Base-by-base conservation (phyloP, 2,888 invertebrate genomes). In the Agelastica alni region DNA sequence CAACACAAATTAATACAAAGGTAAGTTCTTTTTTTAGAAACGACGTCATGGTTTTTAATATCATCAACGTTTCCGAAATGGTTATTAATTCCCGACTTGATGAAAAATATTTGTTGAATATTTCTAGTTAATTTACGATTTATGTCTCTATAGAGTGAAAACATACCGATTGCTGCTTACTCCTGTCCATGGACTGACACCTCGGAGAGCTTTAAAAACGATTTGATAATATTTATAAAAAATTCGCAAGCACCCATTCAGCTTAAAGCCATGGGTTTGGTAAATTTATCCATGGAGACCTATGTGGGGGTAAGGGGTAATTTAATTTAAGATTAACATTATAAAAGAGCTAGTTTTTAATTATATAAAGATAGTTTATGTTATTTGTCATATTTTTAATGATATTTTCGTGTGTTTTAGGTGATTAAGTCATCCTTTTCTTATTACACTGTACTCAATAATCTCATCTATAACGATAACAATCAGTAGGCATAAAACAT, bases 391-490 rank as follows among this genome's bases (percentile, higher is more conserved):
- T 22, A 22, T 4, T 22, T n/a, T n/a, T n/a, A n/a, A n/a, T 42
- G 22, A n/a, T 12, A 7, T 31, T 36, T 28, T n/a, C n/a, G n/a
- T n/a, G n/a, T 48, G 9, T 49, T 49, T 32, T 32, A 49, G 49
- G 41, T 49, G 13, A 32, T 49, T n/a, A 49, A 49, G 32, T 36
- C 49, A 10, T 49, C 49, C 5, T 49, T 49, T 41, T 49, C 49
- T n/a, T 49, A 49, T 17, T 49, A 41, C 22, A 49, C 49, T 4
- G 32, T 49, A 10, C 13, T 49, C 4, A 32, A 41, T 7, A 49
- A 22, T 16, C 1, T 49, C 16, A 16, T 49, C 10, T 20, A 20
- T 10, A 12, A 12, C 6, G 32, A 49, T 17, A 39, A 43, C n/a
- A n/a, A n/a, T n/a, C n/a, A n/a, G n/a, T n/a, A n/a, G n/a, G n/a